Conservation (phyloP, 2,797 vertebrate species). For the Euphonia xanthogaster region DNA sequence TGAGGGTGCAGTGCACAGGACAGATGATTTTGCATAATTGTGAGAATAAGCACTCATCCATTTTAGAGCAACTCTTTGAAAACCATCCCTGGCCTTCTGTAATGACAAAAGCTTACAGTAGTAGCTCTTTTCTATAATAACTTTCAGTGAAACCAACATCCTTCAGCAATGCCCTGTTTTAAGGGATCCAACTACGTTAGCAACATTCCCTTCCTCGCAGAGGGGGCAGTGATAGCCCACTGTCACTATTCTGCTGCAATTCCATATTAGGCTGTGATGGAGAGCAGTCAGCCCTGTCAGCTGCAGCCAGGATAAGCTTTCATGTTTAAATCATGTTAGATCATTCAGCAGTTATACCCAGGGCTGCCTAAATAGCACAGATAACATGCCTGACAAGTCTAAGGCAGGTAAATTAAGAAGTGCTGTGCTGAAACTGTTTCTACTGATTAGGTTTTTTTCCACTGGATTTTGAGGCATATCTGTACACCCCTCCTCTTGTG, state of each 20-base stretch:
- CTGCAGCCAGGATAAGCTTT: neutral
- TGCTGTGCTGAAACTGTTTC: neutral
- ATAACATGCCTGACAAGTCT: neutral
- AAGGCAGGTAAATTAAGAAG: neutral
- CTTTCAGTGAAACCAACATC: neutral
- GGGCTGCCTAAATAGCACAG: neutral
- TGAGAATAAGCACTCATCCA: neutral
- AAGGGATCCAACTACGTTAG: neutral
- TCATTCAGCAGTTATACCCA: neutral
- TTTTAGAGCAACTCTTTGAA: neutral
- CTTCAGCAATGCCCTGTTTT: neutral
- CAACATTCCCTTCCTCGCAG: neutral
- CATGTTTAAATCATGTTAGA: neutral
- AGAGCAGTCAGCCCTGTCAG: neutral
- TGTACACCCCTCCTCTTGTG: neutral
- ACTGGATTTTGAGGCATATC: neutral
- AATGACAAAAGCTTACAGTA: neutral
- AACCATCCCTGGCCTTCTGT: neutral
- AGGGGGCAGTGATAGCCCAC: neutral
- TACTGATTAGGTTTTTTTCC: neutral
- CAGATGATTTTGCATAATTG: neutral
- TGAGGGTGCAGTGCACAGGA: neutral
- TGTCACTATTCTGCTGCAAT: neutral
- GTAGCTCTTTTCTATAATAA: neutral
- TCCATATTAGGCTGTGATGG: neutral